Evolutionary conservation across 1,140 invertebrate species (phyloP).

Genomic region (Drosophila seguyi): DNA sequence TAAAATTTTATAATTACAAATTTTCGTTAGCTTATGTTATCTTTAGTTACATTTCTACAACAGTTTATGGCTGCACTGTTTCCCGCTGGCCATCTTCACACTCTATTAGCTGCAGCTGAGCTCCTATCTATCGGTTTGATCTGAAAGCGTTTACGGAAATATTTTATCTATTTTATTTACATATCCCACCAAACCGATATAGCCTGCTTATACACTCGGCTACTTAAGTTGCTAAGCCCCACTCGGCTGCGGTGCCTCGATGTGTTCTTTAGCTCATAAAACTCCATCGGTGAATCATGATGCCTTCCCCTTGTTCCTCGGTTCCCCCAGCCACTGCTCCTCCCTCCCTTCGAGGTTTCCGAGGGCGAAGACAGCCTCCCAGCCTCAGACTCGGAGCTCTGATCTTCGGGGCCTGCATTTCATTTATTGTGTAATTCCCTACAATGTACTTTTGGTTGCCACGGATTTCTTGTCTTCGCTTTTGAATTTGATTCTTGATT

Average conservation of each 20-base stretch:
- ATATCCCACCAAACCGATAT: slow-evolving; percentile 49
- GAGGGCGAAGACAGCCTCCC: slow-evolving; percentile 3
- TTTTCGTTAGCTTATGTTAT: neutral
- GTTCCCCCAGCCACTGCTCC: neutral
- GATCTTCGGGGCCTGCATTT: slow-evolving; percentile 76
- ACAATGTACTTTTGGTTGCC: slow-evolving; percentile 78
- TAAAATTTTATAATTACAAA: neutral
- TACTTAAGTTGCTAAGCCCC: slow-evolving; percentile 58
- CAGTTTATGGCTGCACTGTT: neutral
- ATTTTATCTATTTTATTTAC: slow-evolving; percentile 80
- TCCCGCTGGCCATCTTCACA: slow-evolving; percentile 60
- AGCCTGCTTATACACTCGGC: slow-evolving; percentile 39
- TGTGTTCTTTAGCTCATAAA: slow-evolving; percentile 83
- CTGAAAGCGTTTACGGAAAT: slow-evolving; percentile 65
- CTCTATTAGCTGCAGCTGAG: slow-evolving; percentile 68
- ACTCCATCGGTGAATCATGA: slow-evolving; percentile 75
- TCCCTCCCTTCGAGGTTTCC: neutral
- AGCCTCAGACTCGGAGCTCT: slow-evolving; percentile 34
- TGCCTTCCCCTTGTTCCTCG: slow-evolving; percentile 23
- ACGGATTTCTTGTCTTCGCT: slow-evolving; percentile 75
- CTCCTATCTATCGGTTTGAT: slow-evolving; percentile 51
- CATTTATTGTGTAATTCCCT: slow-evolving; percentile 82
- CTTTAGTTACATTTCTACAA: neutral
- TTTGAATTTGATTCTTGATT: slow-evolving; percentile 84
- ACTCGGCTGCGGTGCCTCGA: slow-evolving; percentile 30